These are phyloP conservation scores for Platalea minor DNA, from an alignment of 2,797 vertebrate species.

Conservation along the genomic window DNA sequence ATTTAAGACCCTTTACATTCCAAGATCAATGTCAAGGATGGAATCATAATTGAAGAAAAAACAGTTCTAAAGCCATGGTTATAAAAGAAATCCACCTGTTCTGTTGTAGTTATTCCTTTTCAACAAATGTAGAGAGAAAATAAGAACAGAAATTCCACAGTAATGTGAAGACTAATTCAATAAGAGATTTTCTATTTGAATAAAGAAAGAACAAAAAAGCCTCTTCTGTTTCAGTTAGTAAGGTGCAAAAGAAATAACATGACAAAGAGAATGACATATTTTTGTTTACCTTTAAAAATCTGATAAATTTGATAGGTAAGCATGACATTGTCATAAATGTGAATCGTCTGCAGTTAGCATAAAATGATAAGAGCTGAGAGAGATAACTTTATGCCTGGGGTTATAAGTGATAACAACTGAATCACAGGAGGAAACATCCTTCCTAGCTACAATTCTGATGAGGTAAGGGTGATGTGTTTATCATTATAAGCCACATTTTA, in stretches of 20 bases:
- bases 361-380: not conserved
- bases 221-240: not conserved
- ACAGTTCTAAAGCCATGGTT: not conserved
- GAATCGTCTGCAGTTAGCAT: not conserved
- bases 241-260: not conserved
- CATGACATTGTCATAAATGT: not conserved
- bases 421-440: not conserved
- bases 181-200: not conserved
- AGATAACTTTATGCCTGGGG: not conserved
- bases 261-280: not conserved
- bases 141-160: not conserved
- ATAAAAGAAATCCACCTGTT: not conserved
- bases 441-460: not conserved
- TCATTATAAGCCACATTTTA: not conserved
- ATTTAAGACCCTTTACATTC: not conserved
- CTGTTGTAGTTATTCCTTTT: not conserved
- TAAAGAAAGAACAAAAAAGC: not conserved
- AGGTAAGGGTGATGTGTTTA: not conserved
- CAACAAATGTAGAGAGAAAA: not conserved
- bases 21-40: not conserved
- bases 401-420: not conserved
- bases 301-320: not conserved
- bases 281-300: not conserved
- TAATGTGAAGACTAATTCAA: not conserved
- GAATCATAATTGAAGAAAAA: not conserved